Evolutionary conservation across 37 sponge, comb jelly and placozoan species (phyloP).

Genomic region (Mnemiopsis leidyi): DNA sequence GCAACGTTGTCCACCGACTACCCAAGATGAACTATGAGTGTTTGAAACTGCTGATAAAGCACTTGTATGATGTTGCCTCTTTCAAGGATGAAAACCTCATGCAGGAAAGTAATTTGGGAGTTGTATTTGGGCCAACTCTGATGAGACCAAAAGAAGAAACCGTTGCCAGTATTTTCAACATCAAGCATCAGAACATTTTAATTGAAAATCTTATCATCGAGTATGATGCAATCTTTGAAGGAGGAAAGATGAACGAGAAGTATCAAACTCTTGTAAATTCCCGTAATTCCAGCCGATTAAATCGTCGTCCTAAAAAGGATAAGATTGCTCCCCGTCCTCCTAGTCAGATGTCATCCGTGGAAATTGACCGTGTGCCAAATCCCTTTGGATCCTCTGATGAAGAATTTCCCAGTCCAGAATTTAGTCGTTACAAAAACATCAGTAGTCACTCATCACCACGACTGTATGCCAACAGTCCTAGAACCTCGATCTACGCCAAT

Average conservation of each 20-base stretch:
- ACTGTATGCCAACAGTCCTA: neutral
- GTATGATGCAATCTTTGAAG: slow-evolving; percentile 63
- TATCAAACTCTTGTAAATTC: slow-evolving; percentile 17
- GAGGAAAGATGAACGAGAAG: slow-evolving; percentile 47
- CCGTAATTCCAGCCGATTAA: neutral
- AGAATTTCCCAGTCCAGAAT: slow-evolving; percentile 27
- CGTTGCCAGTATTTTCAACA: slow-evolving; percentile 87
- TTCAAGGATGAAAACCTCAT: slow-evolving; percentile 81
- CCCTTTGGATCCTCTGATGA: slow-evolving; percentile 30
- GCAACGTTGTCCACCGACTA: neutral
- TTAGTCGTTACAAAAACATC: neutral
- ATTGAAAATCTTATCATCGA: slow-evolving; percentile 84
- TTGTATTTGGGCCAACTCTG: slow-evolving; percentile 93
- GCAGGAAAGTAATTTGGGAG: slow-evolving; percentile 95
- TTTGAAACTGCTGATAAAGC: slow-evolving; percentile 49
- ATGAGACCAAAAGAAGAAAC: slow-evolving; percentile 90
- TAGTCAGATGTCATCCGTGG: neutral
- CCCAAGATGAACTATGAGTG: slow-evolving; percentile 64
- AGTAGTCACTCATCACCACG: neutral
- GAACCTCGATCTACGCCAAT: neutral
- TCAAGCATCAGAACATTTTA: slow-evolving; percentile 91
- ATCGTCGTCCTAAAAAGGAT: slow-evolving; percentile 9
- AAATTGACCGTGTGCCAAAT: neutral
- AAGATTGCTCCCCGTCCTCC: slow-evolving; percentile 4
- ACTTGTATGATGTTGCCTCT: slow-evolving; percentile 69